A percentile compares a stretch with the other conserved stretches of the same genome.
Conservation (phyloP, 2,797 vertebrate species). For the Eupleurogrammus muticus region DNA sequence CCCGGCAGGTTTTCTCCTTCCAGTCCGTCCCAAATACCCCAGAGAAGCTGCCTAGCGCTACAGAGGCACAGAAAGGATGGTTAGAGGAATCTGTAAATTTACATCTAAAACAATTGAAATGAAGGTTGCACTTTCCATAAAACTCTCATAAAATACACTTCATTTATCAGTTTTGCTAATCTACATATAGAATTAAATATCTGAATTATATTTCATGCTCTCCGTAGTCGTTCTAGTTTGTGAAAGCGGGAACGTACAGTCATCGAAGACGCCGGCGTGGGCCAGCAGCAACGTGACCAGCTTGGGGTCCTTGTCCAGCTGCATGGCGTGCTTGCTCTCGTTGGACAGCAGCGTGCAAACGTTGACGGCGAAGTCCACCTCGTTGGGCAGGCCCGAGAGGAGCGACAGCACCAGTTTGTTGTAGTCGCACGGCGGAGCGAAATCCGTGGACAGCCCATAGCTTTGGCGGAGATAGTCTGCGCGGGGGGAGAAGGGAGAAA, state of each 20-base stretch:
- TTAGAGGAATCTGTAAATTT: constrained; percentile 17
- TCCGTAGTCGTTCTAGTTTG: background rate
- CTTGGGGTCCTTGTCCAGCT: constrained; percentile 99
- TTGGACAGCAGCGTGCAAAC: constrained; percentile 99
- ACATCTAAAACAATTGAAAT: constrained; percentile 6
- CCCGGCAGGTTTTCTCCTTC: constrained; percentile 98
- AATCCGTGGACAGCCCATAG: constrained; percentile 97
- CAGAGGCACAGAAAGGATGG: constrained; percentile 49
- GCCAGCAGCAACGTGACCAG: constrained; percentile 97
- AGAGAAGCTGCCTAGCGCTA: constrained; percentile 98
- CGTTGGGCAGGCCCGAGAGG: constrained; percentile 98
- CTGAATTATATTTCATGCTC: background rate
- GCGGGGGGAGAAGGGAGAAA: background rate
- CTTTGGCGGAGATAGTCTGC: constrained; percentile 99
- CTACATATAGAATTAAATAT: background rate
- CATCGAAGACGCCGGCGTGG: constrained; percentile 97
- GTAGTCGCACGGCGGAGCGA: constrained; percentile 96
- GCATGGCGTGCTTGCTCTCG: constrained; percentile 99
- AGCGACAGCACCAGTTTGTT: constrained; percentile 99
- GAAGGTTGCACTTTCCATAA: background rate
- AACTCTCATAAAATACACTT: background rate
- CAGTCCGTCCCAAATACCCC: constrained; percentile 97
- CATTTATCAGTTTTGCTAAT: background rate
- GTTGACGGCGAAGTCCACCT: constrained; percentile 99
- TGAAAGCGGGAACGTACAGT: constrained; percentile 96